Evolutionary conservation across 2,888 invertebrate species (phyloP), one percentile per base, ranked within the genome.

Genomic region (Cryptophagus acutangulus): DNA sequence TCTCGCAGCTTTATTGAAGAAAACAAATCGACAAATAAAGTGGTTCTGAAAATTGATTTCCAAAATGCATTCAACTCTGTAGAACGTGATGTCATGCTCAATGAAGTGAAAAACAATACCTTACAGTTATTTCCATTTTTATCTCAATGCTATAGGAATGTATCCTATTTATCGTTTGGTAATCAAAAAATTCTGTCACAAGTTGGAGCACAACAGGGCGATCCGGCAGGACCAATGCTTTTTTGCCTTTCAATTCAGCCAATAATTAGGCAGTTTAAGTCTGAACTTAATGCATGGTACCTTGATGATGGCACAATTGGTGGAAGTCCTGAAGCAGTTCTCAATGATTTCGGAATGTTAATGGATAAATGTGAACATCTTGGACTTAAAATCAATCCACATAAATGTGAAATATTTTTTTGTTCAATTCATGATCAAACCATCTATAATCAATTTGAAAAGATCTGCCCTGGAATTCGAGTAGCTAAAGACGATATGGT

Each of bases 21-120:
- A 30, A 30, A 30, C 10, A 6, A 8, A n/a, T n/a, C 8, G 9
- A 30, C 30, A 9, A 30, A 30, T 12, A 30, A 30, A 10, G 10
- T 30, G 6, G 8, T 30, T 6, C 30, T 30, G 8, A 30, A 30
- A 30, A 30, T 30, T 30, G 30, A 30, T 30, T 30, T 30, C 10
- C 6, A 30, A 12, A 30, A 30, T 12, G 30, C 30, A 8, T 30
- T 30, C 10, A 30, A 30, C 10, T 30, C 30, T 10, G 30, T 30
- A 12, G 30, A 30, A 30, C 30, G 30, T 9, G 30, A 30, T 30
- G 12, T 9, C 6, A 30, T 30, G 12, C 12, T 30, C 9, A 30
- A 9, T 9, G 30, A 30, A 30, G 30, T 30, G 8, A 9, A 6
- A 12, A 6, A 30, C 6, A 30, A 30, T n/a, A 12, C 6, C 30